These are phyloP conservation scores for Stegodyphus mimosarum DNA, from an alignment of 1,140 invertebrate species.

Conservation along the genomic window DNA sequence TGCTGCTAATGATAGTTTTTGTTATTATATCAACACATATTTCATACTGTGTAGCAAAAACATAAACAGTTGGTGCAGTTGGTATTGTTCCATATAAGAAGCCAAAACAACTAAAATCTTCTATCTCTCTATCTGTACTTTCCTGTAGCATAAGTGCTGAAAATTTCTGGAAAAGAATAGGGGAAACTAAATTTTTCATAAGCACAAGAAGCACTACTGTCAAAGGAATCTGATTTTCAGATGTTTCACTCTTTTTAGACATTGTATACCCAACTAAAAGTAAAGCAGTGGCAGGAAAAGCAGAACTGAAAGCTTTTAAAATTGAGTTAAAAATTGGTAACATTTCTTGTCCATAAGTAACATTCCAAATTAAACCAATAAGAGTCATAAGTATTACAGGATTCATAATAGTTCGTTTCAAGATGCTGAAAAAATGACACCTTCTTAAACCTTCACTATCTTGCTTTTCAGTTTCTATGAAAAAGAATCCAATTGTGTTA, in stretches of 20 bases:
- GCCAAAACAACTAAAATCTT: constrained; percentile 88
- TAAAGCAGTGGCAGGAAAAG: constrained; percentile 90
- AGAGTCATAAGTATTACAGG: constrained; percentile 93
- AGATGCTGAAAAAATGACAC: constrained; percentile 57
- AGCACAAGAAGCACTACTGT: constrained; percentile 87
- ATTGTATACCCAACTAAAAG: constrained; percentile 91
- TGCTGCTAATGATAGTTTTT: constrained; percentile 91
- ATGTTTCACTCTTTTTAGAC: constrained; percentile 87
- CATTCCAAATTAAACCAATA: constrained; percentile 88
- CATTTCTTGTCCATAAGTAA: constrained; percentile 81
- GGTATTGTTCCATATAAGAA: constrained; percentile 97
- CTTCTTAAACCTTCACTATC: constrained; percentile 23
- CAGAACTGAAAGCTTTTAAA: constrained; percentile 80
- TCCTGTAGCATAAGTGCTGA: constrained; percentile 80
- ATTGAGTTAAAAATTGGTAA: constrained; percentile 81
- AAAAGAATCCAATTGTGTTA: constrained; percentile 90
- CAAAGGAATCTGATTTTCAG: constrained; percentile 81
- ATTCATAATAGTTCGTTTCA: constrained; percentile 83
- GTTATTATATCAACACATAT: constrained; percentile 89
- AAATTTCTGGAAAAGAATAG: constrained; percentile 87
- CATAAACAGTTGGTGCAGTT: constrained; percentile 92
- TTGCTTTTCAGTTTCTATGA: constrained; percentile 87
- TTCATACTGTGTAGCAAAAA: constrained; percentile 90
- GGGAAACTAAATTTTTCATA: constrained; percentile 88
- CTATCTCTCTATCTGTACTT: constrained; percentile 77